phyloP scores from a whole-genome alignment of 2,888 invertebrate species.

The Tachina lurida region DNA sequence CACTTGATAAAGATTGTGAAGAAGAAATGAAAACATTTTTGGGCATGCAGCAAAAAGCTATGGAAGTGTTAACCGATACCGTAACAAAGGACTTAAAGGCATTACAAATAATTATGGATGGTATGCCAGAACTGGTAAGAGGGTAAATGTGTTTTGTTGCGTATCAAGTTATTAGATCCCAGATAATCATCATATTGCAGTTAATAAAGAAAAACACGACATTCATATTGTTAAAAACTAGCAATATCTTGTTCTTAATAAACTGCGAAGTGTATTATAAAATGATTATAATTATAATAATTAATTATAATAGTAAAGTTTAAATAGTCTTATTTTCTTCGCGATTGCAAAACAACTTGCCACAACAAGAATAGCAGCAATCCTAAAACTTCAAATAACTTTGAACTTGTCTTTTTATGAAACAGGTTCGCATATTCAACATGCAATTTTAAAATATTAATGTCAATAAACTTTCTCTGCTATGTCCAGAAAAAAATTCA shows the following conservation, averaged over 20 bases:
- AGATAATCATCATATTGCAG: neutral
- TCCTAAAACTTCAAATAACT: slow-evolving; percentile 55
- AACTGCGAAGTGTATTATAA: slow-evolving; percentile 31
- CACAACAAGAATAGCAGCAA: slow-evolving; percentile 18
- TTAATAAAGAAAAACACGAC: neutral
- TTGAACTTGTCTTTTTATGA: slow-evolving; percentile 66
- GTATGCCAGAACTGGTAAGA: slow-evolving; percentile 86
- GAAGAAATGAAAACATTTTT: slow-evolving; percentile 91
- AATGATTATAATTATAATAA: too few species aligned
- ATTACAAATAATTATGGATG: slow-evolving; percentile 90
- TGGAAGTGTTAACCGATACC: slow-evolving; percentile 92
- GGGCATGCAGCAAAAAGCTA: slow-evolving; percentile 93
- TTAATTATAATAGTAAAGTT: neutral
- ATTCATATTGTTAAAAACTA: neutral
- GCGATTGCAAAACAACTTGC: slow-evolving; percentile 33
- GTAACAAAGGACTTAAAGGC: slow-evolving; percentile 91
- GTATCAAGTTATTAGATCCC: neutral
- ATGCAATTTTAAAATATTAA: slow-evolving; percentile 49
- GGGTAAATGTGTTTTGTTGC: slow-evolving; percentile 65
- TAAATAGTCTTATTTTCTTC: slow-evolving; percentile 18
- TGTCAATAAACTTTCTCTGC: slow-evolving; percentile 65
- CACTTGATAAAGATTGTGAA: slow-evolving; percentile 89
- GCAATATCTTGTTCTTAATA: slow-evolving; percentile 35
- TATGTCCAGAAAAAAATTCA: slow-evolving; percentile 37
- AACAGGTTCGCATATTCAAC: slow-evolving; percentile 67